Base-by-base conservation (phyloP, 2,113 vertebrate species). In the Pleuronectes platessa region DNA sequence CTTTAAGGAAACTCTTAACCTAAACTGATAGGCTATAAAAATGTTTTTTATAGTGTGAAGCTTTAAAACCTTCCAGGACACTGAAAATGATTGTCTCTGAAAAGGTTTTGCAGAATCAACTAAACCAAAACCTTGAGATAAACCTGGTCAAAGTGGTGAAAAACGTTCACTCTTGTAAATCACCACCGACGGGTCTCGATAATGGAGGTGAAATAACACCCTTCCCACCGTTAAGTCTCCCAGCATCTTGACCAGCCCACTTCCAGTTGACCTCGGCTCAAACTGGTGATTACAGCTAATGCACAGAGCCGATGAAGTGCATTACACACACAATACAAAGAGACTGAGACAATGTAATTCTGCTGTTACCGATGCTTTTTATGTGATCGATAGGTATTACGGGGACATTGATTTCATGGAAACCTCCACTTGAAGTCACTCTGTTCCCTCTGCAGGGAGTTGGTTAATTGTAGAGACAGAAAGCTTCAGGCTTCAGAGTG, bases 381-480 rank as follows among this genome's bases (percentile, higher is more conserved):
- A 74, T 61, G 37, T 49, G 68, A 74, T 92, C 86, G 72, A 86
- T 90, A 42, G 68, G 27, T 79, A 84, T 77, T 73, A 75, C 47
- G 79, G 73, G 55, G 53, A 42, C 62, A 87, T 75, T 82, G 86
- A 88, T 89, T 89, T 79, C 2, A 69, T 31, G 45, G 71, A 74
- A 87, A 77, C 62, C 74, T 78, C 76, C 14, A 68, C 67, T 71
- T 78, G 47, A 14, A 61, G 47, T 51, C 49, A 64, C 0, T 76
- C 66, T 67, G 1, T 6, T 65, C 15, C 11, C n/a, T 55, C 42
- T 15, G 31, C 0, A 3, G 35, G 21, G 49, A 37, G 18, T 64
- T 47, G 10, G 40, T 42, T 42, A 0, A 51, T 17, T 51, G 47
- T 18, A 7, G 47, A 51, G 15, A 51, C 15, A 18, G 18, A 51